A percentile compares a stretch with the other conserved stretches of the same genome.
Evolutionary conservation across 2,797 vertebrate genomes (phyloP).

Genomic region (Anniella stebbinsi): DNA sequence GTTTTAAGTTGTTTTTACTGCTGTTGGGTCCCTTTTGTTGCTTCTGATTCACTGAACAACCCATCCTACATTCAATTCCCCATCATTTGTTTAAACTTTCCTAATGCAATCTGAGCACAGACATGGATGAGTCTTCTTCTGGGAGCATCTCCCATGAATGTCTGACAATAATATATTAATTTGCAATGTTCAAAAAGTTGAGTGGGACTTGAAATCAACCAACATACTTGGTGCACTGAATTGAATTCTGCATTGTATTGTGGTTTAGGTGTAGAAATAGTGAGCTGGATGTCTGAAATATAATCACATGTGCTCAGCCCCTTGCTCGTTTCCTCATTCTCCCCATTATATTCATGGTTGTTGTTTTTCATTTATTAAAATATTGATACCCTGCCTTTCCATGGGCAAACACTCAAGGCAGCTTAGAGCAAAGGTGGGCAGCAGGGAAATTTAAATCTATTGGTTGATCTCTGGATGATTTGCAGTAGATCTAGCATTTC

Average conservation of each 20-base stretch:
- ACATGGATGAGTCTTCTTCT: neutral
- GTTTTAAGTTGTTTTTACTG: neutral
- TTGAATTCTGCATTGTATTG: too few relatives aligned
- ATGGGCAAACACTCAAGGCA: too few relatives aligned
- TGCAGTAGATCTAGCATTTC: neutral
- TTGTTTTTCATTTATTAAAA: too few relatives aligned
- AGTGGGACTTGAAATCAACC: neutral
- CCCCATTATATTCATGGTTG: too few relatives aligned
- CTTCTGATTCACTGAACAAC: neutral
- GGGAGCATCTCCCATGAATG: neutral
- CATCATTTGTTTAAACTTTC: neutral
- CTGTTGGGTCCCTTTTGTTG: neutral
- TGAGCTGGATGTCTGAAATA: neutral
- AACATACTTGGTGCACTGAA: neutral
- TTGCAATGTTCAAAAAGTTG: neutral
- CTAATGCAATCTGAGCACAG: neutral
- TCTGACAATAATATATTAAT: neutral
- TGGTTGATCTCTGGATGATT: neutral
- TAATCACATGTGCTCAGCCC: neutral
- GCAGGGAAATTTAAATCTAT: too few relatives aligned
- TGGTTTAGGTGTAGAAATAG: neutral
- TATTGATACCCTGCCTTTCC: too few relatives aligned
- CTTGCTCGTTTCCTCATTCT: neutral
- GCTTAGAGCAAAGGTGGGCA: too few relatives aligned
- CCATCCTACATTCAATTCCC: neutral